A percentile compares a stretch with the other conserved stretches of the same genome.
Conservation (phyloP, 2,797 vertebrate species). For the Poecilia wingei region DNA sequence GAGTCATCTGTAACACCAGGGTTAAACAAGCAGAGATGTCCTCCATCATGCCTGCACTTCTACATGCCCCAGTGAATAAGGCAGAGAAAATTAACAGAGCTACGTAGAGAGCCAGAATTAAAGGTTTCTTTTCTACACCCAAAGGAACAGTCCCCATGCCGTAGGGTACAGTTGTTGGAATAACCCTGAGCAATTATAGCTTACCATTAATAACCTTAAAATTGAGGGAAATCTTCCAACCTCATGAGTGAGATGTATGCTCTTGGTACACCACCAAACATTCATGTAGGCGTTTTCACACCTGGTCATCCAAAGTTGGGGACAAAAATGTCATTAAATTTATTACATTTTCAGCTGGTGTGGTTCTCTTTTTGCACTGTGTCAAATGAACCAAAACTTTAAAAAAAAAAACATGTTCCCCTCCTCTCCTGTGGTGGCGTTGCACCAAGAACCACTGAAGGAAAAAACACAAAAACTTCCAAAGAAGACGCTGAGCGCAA, state of each 20-base stretch:
- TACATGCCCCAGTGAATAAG: slow-evolving; percentile 1
- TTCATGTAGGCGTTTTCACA: neutral
- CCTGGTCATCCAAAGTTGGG: neutral
- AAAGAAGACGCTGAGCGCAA: neutral
- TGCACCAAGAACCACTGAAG: neutral
- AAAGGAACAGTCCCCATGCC: neutral
- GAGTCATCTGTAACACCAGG: slow-evolving; percentile 38
- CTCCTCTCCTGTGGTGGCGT: too few species aligned
- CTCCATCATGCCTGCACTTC: slow-evolving; percentile 29
- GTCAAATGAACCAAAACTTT: neutral
- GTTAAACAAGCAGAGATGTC: slow-evolving; percentile 42
- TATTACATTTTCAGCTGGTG: neutral
- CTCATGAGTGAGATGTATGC: neutral
- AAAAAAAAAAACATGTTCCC: too few species aligned
- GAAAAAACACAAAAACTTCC: neutral
- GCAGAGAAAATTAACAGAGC: neutral
- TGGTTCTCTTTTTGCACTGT: neutral
- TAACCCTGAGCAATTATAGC: neutral
- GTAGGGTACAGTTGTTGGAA: neutral
- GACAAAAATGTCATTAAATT: neutral
- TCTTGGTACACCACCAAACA: neutral
- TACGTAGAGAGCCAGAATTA: neutral
- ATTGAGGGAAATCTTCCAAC: neutral
- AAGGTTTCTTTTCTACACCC: neutral
- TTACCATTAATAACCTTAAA: neutral